Evolutionary conservation across 53 echinoderm and acorn worm genomes (phyloP), one percentile per base, ranked within the genome.

Genomic region (Astropecten irregularis): DNA sequence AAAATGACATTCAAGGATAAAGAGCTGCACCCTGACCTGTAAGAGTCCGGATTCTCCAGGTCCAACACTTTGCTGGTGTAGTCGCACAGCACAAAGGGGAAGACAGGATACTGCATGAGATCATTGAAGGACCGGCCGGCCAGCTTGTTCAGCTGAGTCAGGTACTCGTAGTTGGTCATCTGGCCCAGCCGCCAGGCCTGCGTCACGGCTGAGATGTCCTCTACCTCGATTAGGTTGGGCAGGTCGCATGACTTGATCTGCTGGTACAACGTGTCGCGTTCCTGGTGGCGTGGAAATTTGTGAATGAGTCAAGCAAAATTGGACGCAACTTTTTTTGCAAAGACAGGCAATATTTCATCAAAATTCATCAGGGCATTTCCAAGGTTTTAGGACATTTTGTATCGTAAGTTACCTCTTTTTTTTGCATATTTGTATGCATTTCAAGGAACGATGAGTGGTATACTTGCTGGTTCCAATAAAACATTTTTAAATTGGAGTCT

Each of bases 111-210:
- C 86, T 95, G 93, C 95, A 95, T 95, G 77, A 95, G 91, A 66
- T 95, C 95, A 64, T 95, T 95, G 84, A 95, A 95, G n/a, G 95
- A 92, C 10, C 95, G 84, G 3, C 95, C 95, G 4, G 89, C 83
- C 11, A 85, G 90, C 71, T 95, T 95, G 71, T 95, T 95, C 36
- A 92, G 95, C 64, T 95, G 92, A 19, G 92, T 95, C 88, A 95
- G 88, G 76, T 95, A 95, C 76, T 95, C 95, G 66, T 85, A 95
- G 92, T 95, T 95, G 61, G 95, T 95, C 92, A 92, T 92, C 83
- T 90, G 92, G 13, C 95, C 92, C 19, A 68, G 46, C 13, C 89
- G 71, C 99, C 99, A 97, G 25, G 94, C 92, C 61, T 92, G 90
- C 14, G 94, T 97, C 66, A 97, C 73, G 4, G 85, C 88, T 1